Conservation (phyloP, 2,888 invertebrate genomes). For the Pandemis corylana region DNA sequence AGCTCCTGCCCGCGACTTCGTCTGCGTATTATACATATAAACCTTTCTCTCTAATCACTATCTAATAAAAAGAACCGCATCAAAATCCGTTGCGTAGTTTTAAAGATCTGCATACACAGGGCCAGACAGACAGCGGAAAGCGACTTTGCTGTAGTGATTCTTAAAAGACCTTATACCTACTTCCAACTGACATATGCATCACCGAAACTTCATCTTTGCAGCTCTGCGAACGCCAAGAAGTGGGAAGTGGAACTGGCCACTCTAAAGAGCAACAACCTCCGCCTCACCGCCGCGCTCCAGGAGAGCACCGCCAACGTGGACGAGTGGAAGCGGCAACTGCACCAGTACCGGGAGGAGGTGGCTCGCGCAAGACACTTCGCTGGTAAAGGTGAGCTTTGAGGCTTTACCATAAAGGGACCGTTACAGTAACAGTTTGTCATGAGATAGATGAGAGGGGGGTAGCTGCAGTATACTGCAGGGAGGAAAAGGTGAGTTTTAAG, state of each 20-base stretch:
- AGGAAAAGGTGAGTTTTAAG: no score
- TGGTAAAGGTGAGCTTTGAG: constrained; percentile 66
- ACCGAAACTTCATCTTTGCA: constrained; percentile 65
- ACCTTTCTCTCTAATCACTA: no score
- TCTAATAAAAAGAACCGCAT: no score
- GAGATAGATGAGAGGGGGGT: no score
- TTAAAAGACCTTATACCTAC: no score
- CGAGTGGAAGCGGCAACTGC: constrained; percentile 98
- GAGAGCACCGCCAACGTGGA: constrained; percentile 98
- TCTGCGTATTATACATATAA: no score
- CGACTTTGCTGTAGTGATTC: no score
- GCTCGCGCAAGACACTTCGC: constrained; percentile 88
- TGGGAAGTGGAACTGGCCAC: constrained; percentile 99
- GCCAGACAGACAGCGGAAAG: no score
- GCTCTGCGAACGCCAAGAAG: constrained; percentile 99
- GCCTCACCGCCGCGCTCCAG: constrained; percentile 97
- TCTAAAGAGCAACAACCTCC: constrained; percentile 97
- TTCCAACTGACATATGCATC: not conserved
- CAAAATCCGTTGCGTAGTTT: no score
- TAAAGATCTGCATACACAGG: no score
- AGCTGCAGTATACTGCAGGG: no score
- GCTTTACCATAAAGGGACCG: not conserved
- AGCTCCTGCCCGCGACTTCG: no score
- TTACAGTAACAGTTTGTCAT: not conserved
- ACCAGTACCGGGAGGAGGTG: constrained; percentile 96